Evolutionary conservation across 2,888 invertebrate genomes (phyloP).

Genomic region (Agriopis leucophaearia): DNA sequence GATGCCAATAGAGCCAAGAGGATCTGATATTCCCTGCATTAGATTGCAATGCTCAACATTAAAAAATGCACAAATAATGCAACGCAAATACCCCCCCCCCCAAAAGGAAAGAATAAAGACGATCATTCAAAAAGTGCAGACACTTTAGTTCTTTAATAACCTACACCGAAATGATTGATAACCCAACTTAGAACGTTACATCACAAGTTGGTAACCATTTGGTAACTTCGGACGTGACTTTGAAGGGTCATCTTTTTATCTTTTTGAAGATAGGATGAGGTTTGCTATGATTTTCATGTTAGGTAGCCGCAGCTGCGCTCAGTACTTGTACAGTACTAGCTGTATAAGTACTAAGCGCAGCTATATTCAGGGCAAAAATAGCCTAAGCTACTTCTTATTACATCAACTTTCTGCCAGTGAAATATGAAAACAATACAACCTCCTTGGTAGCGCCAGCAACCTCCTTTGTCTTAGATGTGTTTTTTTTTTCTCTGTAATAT

Average conservation of each 20-base stretch:
- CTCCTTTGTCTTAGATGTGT: too few relatives aligned
- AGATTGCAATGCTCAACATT: too few relatives aligned
- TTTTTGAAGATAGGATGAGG: neutral
- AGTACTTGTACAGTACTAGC: too few relatives aligned
- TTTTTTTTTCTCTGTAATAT: too few relatives aligned
- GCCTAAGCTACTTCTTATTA: too few relatives aligned
- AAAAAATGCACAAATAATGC: neutral
- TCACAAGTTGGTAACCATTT: neutral
- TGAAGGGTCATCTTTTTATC: neutral
- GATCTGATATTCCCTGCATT: too few relatives aligned
- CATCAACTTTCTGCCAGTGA: too few relatives aligned
- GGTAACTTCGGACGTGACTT: neutral
- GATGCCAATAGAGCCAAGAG: too few relatives aligned
- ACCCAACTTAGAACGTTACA: neutral
- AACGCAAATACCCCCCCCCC: neutral
- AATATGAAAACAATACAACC: too few relatives aligned
- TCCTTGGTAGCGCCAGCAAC: too few relatives aligned
- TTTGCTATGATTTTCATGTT: neutral
- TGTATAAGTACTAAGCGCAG: too few relatives aligned
- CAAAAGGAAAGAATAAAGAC: neutral
- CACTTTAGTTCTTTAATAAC: neutral
- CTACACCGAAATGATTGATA: neutral
- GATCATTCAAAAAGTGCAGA: neutral
- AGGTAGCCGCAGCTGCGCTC: neutral
- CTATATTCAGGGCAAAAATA: too few relatives aligned